These are phyloP conservation scores for Phoenicopterus ruber DNA, from an alignment of 2,113 vertebrate genomes.

Conservation along the genomic window DNA sequence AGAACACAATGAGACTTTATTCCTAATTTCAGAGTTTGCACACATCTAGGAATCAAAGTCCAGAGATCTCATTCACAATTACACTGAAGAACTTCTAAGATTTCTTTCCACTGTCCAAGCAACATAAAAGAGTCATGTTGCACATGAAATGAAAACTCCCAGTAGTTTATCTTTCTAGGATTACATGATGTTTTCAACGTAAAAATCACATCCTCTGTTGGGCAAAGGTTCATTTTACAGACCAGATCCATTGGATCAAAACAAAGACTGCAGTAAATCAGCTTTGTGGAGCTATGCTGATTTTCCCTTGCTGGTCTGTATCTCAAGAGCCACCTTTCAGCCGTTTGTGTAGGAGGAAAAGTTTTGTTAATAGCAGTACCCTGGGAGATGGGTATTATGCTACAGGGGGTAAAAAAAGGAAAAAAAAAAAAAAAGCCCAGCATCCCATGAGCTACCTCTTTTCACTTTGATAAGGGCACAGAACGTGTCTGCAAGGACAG, in stretches of 20 bases:
- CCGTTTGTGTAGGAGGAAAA: background rate
- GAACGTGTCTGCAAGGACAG: background rate
- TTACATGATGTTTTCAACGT: background rate
- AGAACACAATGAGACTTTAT: background rate
- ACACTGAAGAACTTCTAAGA: background rate
- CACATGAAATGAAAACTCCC: background rate
- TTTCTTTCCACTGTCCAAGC: background rate
- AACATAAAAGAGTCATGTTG: background rate
- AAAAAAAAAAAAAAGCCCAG: background rate
- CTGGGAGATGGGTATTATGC: background rate
- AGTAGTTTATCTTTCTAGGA: background rate
- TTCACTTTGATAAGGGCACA: background rate
- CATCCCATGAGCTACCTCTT: background rate
- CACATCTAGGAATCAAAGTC: background rate
- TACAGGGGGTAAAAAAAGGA: background rate
- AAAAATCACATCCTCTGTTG: constrained; percentile 19
- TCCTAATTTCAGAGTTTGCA: background rate
- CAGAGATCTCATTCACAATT: background rate
- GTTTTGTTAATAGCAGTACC: background rate
- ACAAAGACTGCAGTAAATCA: constrained; percentile 23
- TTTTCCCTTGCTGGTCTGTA: background rate
- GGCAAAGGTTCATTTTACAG: constrained; percentile 1
- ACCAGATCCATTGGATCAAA: constrained; percentile 21
- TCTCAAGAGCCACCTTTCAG: constrained; percentile 29
- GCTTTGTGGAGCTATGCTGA: background rate